Conservation (phyloP, 92 coral and sea anemone genomes). For the Meandrina meandrites region DNA sequence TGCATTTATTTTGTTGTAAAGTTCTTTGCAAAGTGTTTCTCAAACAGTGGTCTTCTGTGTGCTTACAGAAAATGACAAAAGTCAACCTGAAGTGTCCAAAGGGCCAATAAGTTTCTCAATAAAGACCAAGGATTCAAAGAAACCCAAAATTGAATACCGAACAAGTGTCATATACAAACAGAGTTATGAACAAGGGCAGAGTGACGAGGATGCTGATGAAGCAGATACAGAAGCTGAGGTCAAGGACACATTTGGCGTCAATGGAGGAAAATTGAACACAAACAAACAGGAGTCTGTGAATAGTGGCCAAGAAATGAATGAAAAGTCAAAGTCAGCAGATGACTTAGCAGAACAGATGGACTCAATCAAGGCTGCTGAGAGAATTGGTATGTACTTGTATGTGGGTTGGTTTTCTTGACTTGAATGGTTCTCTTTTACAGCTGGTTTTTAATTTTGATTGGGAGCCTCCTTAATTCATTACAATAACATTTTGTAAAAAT, state of each 20-base stretch:
- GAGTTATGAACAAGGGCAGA: constrained; percentile 85
- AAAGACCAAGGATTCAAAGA: constrained; percentile 76
- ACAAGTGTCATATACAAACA: constrained; percentile 90
- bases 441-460: background rate
- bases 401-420: background rate
- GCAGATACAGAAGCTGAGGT: constrained; percentile 36
- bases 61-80: constrained; percentile 15
- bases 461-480: too few species aligned
- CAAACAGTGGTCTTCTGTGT: background rate
- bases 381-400: constrained; percentile 60
- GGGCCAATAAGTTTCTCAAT: constrained; percentile 95
- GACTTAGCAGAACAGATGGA: constrained; percentile 62
- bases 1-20: too few species aligned
- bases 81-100: constrained; percentile 34
- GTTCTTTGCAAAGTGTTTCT: background rate
- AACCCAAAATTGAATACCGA: constrained; percentile 92
- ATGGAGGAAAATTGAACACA: constrained; percentile 17
- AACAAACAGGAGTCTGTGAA: constrained; percentile 30
- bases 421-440: too few species aligned
- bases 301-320: constrained; percentile 16
- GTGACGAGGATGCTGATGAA: constrained; percentile 81
- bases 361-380: constrained; percentile 80
- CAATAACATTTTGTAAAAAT: background rate
- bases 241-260: constrained; percentile 44
- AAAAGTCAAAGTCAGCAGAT: constrained; percentile 16